Percentiles rank a stretch among this genome's conserved stretches.
Conservation (phyloP, 2,113 vertebrate genomes). For the Dipodomys stephensi region DNA sequence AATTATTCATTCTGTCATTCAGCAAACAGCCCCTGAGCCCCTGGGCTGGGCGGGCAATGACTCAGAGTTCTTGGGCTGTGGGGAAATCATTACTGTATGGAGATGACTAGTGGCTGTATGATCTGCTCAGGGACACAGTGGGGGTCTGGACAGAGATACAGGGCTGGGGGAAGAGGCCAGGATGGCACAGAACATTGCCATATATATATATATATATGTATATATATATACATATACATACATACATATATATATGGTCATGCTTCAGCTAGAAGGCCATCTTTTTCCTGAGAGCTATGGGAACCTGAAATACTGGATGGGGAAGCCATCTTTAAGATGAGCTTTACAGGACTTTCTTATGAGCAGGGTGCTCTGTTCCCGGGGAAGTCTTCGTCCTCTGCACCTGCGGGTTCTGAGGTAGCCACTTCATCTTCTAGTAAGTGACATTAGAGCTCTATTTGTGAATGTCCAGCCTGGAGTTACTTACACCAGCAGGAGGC, state of each 20-base stretch:
- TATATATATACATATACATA: no score
- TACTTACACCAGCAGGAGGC: not conserved
- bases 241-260: not conserved
- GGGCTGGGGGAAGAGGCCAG: not conserved
- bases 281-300: not conserved
- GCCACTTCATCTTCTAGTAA: not conserved
- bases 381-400: not conserved
- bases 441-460: not conserved
- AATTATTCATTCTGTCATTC: constrained; percentile 58
- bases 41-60: not conserved
- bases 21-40: not conserved
- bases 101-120: not conserved
- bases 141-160: not conserved
- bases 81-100: not conserved
- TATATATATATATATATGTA: no score
- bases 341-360: not conserved
- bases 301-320: not conserved
- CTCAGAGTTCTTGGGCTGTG: not conserved
- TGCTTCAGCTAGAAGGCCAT: not conserved
- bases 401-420: not conserved
- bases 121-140: not conserved
- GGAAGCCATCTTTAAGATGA: not conserved
- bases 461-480: not conserved
- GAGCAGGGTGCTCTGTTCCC: not conserved
- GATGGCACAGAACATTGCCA: not conserved